Base-by-base conservation (phyloP, 2,888 invertebrate species). In the Merodon equestris region DNA sequence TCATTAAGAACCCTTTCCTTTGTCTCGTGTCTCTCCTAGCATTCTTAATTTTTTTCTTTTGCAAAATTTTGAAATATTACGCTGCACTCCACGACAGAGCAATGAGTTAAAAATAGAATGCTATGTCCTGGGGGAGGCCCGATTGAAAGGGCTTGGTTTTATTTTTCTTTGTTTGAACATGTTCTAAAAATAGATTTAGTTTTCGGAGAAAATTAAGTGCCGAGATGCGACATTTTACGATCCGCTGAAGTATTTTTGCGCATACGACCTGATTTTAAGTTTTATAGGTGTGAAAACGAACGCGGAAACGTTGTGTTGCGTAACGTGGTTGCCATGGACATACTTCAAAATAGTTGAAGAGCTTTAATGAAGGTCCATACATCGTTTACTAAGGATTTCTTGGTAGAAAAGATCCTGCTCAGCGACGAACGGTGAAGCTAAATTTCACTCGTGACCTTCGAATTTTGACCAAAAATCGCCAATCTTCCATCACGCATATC, bases 281-380 rank as follows among this genome's bases (percentile, higher is more conserved):
- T 57, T 53, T 54, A 51, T 87, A 1, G 85, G 87, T 54, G 50
- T 63, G 56, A 18, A 38, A 63, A 17, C 51, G 34, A 10, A 54
- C 45, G 27, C 40, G 18, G 57, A 58, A 14, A 18, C 36, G 42
- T 13, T 51, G 0, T 12, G 12, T 63, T 48, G 47, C 19, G 56
- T 27, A 38, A 56, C 27, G 14, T 36, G 27, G 7, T 27, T 27
- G 7, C 3, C 7, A 27, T 27, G 27, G 27, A 27, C 18, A 7
- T 15, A 10, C 14, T 9, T 17, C 45, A n/a, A n/a, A n/a, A n/a
- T n/a, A n/a, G n/a, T n/a, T n/a, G n/a, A n/a, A n/a, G n/a, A n/a
- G n/a, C n/a, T n/a, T n/a, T n/a, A n/a, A n/a, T n/a, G n/a, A n/a
- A n/a, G n/a, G n/a, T n/a, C n/a, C n/a, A n/a, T n/a, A n/a, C n/a